Evolutionary conservation across 1,140 invertebrate genomes (phyloP), one percentile per base, ranked within the genome.

Genomic region (Pentalonia nigronervosa): DNA sequence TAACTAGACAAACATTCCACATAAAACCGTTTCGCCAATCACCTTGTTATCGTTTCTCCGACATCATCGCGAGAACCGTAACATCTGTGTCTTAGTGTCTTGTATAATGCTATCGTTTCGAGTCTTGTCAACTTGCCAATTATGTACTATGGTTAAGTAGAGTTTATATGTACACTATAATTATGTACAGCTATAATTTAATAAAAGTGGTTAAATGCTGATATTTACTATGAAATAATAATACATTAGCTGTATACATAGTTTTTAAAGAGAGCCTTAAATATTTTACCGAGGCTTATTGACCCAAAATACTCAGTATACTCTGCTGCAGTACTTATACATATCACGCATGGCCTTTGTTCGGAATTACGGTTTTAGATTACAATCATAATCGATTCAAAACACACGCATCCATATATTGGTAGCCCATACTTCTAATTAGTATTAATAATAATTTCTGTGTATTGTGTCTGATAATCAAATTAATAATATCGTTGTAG

Each of bases 61-160:
- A 76, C 30, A 76, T 76, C 60, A 76, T 30, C 60, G 14, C 60
- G 60, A 67, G 60, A n/a, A 76, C 30, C 60, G 60, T 76, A 76
- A 76, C 60, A 76, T 76, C 60, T 76, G 60, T n/a, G 60, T n/a
- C 60, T 76, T 67, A 76, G 47, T 47, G 47, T 47, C 47, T 48
- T 14, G 11, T 41, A 41, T 41, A 41, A 48, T 76, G 60, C 60
- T n/a, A 30, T 76, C 60, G n/a, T 76, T 76, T 76, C n/a, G 60
- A 76, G 60, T 76, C 60, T 76, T 76, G 60, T 76, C 60, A n/a
- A 76, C 30, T 76, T 76, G 60, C 60, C 60, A 76, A 76, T 76
- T 76, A n/a, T n/a, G n/a, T n/a, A 76, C 60, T 76, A 20, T 20
- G 30, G n/a, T 17, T 76, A 76, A 76, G n/a, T 76, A 76, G 30